phyloP scores from a whole-genome alignment of 2,797 vertebrate genomes.

The Hafferia zeledoni region DNA sequence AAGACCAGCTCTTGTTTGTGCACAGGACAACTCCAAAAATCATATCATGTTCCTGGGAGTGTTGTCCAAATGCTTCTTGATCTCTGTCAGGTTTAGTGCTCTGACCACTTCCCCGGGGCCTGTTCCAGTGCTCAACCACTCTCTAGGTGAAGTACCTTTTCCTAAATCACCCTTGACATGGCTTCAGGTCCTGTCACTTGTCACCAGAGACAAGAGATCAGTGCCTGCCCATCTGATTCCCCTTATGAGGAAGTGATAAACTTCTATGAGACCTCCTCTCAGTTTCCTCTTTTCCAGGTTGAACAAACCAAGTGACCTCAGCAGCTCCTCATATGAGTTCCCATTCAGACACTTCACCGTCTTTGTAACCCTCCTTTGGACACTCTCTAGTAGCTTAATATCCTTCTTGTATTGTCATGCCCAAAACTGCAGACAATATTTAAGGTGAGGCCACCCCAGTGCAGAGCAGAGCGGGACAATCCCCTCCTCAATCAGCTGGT shows the following conservation, averaged over 20 bases:
- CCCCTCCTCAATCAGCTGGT: rapidly evolving
- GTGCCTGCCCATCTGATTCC: not conserved
- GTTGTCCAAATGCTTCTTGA: not conserved
- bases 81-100: not conserved
- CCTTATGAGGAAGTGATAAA: not conserved
- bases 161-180: not conserved
- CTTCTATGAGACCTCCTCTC: not conserved
- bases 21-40: not conserved
- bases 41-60: not conserved
- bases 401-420: rapidly evolving
- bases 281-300: not conserved
- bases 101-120: not conserved
- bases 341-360: not conserved
- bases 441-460: rapidly evolving
- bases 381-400: rapidly evolving
- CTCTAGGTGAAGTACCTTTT: not conserved
- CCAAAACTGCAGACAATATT: not conserved
- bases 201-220: not conserved
- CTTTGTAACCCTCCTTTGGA: not conserved
- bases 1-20: not conserved
- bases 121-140: not conserved
- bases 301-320: not conserved
- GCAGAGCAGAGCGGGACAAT: not conserved
- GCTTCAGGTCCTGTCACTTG: not conserved
- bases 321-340: rapidly evolving